phyloP scores from a whole-genome alignment of 1,140 invertebrate genomes.

The Caerostris extrusa region DNA sequence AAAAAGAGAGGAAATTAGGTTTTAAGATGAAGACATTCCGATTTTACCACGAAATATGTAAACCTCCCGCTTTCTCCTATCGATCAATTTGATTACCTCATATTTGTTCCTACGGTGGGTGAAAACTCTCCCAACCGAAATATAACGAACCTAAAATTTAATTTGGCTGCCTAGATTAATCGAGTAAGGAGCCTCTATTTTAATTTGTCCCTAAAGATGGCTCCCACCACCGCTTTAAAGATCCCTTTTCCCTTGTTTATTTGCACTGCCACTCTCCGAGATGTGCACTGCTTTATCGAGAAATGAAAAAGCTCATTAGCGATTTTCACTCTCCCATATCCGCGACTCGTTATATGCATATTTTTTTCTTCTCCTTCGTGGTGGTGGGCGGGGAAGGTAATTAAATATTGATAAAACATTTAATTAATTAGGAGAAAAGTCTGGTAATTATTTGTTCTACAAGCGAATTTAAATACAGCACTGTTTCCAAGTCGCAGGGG shows the following conservation, averaged over 20 bases:
- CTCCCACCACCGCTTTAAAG: not conserved
- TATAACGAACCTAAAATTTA: slow-evolving; percentile 62
- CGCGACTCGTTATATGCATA: not conserved
- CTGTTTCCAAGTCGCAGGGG: not conserved
- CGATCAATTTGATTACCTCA: slow-evolving; percentile 6
- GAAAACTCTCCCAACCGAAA: not conserved
- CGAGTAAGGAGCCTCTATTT: slow-evolving; percentile 62
- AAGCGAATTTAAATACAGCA: slow-evolving; percentile 60
- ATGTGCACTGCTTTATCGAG: slow-evolving; percentile 39
- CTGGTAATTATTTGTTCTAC: slow-evolving; percentile 69
- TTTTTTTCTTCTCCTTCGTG: not conserved
- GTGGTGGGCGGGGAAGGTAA: not conserved
- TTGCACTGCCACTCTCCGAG: slow-evolving; percentile 2
- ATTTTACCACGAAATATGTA: not conserved
- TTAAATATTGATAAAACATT: slow-evolving; percentile 75
- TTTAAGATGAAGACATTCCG: slow-evolving; percentile 5
- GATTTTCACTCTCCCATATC: not conserved
- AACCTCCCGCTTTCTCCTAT: not conserved
- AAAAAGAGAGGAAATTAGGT: not conserved
- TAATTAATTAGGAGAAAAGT: slow-evolving; percentile 68
- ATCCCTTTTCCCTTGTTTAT: slow-evolving; percentile 29
- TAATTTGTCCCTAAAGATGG: slow-evolving; percentile 71
- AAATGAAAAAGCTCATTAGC: slow-evolving; percentile 70
- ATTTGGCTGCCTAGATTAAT: slow-evolving; percentile 57
- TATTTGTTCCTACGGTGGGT: not conserved